Percentiles rank a stretch among this genome's conserved stretches.
phyloP scores from a whole-genome alignment of 2,797 vertebrate species.

The Tamandua tetradactyla region DNA sequence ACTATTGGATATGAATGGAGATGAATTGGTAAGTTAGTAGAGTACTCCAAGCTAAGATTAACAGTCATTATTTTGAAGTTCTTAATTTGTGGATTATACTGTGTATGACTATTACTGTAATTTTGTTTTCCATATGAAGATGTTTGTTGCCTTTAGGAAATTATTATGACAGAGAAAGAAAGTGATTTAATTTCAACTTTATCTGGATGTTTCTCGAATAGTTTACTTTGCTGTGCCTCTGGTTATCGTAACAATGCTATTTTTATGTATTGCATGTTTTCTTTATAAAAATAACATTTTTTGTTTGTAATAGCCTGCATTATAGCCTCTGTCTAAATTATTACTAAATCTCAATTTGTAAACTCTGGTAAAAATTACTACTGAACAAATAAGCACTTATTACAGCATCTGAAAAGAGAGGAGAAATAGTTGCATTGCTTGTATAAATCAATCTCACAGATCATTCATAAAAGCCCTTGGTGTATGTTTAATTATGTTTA shows the following conservation, averaged over 20 bases:
- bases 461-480: background rate
- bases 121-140: constrained; percentile 16
- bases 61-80: background rate
- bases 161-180: background rate
- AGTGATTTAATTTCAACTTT: background rate
- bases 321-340: background rate
- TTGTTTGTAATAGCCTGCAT: background rate
- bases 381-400: background rate
- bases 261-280: background rate
- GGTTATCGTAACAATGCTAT: background rate
- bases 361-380: constrained; percentile 11
- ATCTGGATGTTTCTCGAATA: background rate
- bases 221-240: background rate
- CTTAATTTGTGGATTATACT: background rate
- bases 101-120: background rate
- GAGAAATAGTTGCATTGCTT: background rate
- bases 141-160: background rate
- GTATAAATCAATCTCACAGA: background rate
- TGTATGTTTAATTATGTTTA: background rate
- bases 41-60: background rate
- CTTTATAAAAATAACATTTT: background rate
- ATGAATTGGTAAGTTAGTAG: background rate
- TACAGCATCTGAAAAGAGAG: background rate
- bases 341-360: background rate
- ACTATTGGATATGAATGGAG: background rate